phyloP scores from a whole-genome alignment of 1,140 invertebrate genomes.

The Euschistus heros region DNA sequence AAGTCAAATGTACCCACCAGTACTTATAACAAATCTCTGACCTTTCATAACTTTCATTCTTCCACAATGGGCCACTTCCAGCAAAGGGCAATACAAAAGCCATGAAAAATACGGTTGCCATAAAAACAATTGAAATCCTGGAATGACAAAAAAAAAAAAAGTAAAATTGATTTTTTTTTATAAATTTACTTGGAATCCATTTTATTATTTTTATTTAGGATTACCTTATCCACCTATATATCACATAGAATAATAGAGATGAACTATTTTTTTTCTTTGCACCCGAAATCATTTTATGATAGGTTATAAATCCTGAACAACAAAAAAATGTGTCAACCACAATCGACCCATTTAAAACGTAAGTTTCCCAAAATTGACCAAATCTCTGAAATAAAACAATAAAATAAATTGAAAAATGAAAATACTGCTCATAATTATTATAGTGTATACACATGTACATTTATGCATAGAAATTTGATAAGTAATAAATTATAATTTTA shows the following conservation, averaged over 20 bases:
- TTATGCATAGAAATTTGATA: too few relatives aligned
- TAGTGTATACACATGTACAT: too few relatives aligned
- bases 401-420: too few relatives aligned
- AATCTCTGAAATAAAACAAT: constrained; percentile 2
- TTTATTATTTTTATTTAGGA: background rate
- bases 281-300: background rate
- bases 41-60: background rate
- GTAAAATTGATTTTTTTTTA: background rate
- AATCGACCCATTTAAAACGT: background rate
- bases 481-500: too few relatives aligned
- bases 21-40: background rate
- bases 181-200: background rate
- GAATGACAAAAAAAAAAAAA: background rate
- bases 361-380: constrained; percentile 4
- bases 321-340: background rate
- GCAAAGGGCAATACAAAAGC: background rate
- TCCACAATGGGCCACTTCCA: background rate
- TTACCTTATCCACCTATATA: background rate
- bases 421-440: too few relatives aligned
- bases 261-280: background rate
- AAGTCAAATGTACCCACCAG: background rate
- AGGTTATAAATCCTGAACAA: background rate
- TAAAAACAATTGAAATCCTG: background rate
- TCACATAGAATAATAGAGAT: background rate
- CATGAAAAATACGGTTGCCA: background rate